Conservation (phyloP, 2,888 invertebrate genomes). For the Danaus chrysippus region DNA sequence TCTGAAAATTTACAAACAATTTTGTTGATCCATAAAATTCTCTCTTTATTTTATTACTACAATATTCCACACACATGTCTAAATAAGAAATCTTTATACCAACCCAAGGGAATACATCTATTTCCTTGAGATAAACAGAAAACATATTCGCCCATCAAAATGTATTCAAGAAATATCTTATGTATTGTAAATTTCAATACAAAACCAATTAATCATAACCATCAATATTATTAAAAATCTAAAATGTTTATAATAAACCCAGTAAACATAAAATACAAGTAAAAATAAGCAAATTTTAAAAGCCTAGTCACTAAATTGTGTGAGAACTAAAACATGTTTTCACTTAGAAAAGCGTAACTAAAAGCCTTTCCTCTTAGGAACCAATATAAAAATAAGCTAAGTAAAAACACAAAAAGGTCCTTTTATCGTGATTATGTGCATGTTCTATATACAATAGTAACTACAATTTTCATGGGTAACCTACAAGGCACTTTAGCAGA, state of each 20-base stretch:
- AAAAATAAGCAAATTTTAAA: too few species aligned
- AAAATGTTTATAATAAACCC: too few species aligned
- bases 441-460: conserved; percentile 24
- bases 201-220: background rate
- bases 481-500: conserved; percentile 47
- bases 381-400: conserved; percentile 8
- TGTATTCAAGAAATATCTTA: background rate
- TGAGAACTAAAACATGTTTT: background rate
- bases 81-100: background rate
- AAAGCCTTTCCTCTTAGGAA: conserved; percentile 6
- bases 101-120: background rate
- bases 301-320: background rate
- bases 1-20: too few species aligned
- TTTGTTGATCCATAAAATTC: too few species aligned
- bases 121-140: background rate
- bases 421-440: conserved; percentile 22
- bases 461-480: conserved; percentile 35
- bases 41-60: background rate
- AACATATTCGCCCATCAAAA: background rate
- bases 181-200: background rate
- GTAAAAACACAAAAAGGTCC: conserved; percentile 16
- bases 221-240: too few species aligned
- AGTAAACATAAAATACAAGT: too few species aligned
- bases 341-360: background rate
- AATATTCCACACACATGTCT: background rate